Percentiles rank a stretch among this genome's conserved stretches.
Evolutionary conservation across 1,140 invertebrate species (phyloP).

Genomic region (Solen grandis): DNA sequence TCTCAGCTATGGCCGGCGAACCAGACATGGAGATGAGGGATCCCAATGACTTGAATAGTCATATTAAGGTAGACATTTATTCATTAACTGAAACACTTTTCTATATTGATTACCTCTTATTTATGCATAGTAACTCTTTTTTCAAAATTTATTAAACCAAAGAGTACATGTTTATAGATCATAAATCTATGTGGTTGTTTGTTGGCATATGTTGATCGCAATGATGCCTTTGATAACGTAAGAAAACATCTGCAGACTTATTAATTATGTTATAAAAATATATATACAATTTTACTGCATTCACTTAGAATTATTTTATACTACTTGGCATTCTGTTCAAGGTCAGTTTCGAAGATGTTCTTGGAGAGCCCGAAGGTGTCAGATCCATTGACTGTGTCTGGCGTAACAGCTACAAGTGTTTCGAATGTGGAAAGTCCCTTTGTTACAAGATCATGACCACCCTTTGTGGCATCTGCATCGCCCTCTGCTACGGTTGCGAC

Average conservation of each 20-base stretch:
- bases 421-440: constrained; percentile 85
- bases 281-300: no score
- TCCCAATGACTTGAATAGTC: constrained; percentile 47
- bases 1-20: no score
- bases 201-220: background rate
- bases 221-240: background rate
- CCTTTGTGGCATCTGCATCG: constrained; percentile 86
- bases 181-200: background rate
- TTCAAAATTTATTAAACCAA: background rate
- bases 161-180: background rate
- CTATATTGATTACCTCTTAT: background rate
- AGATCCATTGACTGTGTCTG: constrained; percentile 88
- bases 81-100: background rate
- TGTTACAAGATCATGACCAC: constrained; percentile 87
- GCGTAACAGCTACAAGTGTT: constrained; percentile 86
- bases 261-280: no score
- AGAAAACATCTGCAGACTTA: no score
- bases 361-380: constrained; percentile 88
- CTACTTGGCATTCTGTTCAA: no score
- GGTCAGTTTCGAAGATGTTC: constrained; percentile 86
- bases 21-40: constrained; percentile 43
- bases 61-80: constrained; percentile 36
- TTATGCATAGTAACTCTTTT: background rate
- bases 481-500: constrained; percentile 86
- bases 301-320: no score